Base-by-base conservation (phyloP, 2,888 invertebrate species). In the Euplagia quadripunctaria region DNA sequence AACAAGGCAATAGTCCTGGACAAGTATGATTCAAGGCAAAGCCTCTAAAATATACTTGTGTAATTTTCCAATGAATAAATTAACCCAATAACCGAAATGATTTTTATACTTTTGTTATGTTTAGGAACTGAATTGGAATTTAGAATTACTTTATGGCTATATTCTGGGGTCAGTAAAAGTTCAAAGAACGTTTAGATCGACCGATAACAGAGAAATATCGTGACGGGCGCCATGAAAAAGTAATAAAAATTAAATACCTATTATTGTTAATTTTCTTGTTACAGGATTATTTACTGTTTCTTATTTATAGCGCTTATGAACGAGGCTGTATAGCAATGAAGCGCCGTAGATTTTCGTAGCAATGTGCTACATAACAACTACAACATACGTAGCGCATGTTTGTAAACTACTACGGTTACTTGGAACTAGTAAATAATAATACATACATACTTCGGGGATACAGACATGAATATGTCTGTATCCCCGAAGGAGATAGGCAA, bases 161-260 rank as follows among this genome's bases (percentile, higher is more conserved):
- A 83, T 80, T 86, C 82, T 73, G 73, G 72, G 83, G 82, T 84
- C 83, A 80, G 81, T 81, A 77, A 85, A 90, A 90, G 92, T 92
- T 92, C 91, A 93, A 90, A 89, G 91, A 88, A 91, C 90, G 88
- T 85, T 87, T 74, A 88, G 94, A 94, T 94, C 86, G 86, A 86
- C 87, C 91, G 94, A 94, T 93, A 91, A 90, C 81, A 76, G 51
- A 69, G 73, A 76, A 85, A 86, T 88, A 81, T 85, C 88, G 90
- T 84, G 85, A 79, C 76, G 80, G 80, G 68, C 71, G 74, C 74
- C 65, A 69, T 73, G 65, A 64, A 77, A 77, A 75, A 58, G 52
- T 71, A 79, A 80, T 77, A 76, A 75, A 70, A 61, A 79, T 74
- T 78, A 79, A 76, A 77, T 69, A 66, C 49, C 51, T 70, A 72